A percentile compares a stretch with the other conserved stretches of the same genome.
Conservation (phyloP, 2,113 vertebrate species). For the Chamaetylas fuelleborni region DNA sequence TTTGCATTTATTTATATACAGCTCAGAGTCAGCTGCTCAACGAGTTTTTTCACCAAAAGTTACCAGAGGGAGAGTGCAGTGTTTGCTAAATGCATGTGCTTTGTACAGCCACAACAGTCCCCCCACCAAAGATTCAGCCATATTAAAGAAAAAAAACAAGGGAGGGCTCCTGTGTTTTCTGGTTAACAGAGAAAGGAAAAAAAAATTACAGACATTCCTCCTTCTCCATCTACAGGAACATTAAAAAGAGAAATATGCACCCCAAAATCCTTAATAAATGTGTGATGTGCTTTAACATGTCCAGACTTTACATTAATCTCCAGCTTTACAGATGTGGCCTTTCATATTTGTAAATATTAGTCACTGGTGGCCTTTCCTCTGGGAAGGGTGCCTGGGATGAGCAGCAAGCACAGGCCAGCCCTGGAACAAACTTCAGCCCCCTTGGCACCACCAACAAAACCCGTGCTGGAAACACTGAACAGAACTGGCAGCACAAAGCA, state of each 20-base stretch:
- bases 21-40: neutral
- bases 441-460: neutral
- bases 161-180: neutral
- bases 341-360: neutral
- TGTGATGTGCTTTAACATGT: neutral
- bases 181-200: neutral
- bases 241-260: neutral
- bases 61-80: neutral
- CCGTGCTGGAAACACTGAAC: neutral
- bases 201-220: neutral
- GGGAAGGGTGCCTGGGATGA: neutral
- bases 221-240: neutral
- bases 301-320: neutral
- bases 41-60: neutral
- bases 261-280: neutral
- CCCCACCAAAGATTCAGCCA: neutral
- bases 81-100: neutral
- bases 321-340: neutral
- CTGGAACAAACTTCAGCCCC: neutral
- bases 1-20: conserved; percentile 5
- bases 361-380: neutral
- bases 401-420: neutral
- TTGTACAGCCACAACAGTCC: neutral
- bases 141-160: neutral
- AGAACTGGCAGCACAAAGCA: neutral